Evolutionary conservation across 2,888 invertebrate genomes (phyloP).

Genomic region (Dicycla oo): DNA sequence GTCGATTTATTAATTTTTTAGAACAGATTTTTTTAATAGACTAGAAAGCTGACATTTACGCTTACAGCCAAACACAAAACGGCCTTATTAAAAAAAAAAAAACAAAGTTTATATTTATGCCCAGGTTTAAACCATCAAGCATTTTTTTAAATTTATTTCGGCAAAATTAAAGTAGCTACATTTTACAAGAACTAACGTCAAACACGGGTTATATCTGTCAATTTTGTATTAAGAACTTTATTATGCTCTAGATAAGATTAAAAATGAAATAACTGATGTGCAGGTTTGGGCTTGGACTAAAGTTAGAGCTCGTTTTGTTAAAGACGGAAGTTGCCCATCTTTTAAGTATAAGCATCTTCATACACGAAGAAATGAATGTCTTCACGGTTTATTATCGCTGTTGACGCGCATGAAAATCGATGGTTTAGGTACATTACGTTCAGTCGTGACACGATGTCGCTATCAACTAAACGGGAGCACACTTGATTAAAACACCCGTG

Average conservation of each 20-base stretch:
- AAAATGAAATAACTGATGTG: background rate
- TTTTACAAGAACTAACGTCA: background rate
- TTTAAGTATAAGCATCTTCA: no score
- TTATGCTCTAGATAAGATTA: background rate
- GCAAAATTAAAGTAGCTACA: no score
- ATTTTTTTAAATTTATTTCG: background rate
- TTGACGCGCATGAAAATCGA: no score
- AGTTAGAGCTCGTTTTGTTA: background rate
- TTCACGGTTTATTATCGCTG: background rate
- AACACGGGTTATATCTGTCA: background rate
- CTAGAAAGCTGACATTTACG: background rate
- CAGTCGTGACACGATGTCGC: background rate
- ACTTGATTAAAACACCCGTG: no score
- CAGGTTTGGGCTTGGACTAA: background rate
- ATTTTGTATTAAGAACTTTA: background rate
- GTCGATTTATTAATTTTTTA: no score
- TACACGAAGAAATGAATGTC: background rate
- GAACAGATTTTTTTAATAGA: no score
- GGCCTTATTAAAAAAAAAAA: background rate
- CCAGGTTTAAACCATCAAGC: background rate
- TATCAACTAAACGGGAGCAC: background rate
- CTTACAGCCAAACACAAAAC: background rate
- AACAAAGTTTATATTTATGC: no score
- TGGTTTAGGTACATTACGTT: background rate
- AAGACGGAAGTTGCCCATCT: background rate